Evolutionary conservation across 2,797 vertebrate genomes (phyloP).

Genomic region (Cetoscarus ocellatus): DNA sequence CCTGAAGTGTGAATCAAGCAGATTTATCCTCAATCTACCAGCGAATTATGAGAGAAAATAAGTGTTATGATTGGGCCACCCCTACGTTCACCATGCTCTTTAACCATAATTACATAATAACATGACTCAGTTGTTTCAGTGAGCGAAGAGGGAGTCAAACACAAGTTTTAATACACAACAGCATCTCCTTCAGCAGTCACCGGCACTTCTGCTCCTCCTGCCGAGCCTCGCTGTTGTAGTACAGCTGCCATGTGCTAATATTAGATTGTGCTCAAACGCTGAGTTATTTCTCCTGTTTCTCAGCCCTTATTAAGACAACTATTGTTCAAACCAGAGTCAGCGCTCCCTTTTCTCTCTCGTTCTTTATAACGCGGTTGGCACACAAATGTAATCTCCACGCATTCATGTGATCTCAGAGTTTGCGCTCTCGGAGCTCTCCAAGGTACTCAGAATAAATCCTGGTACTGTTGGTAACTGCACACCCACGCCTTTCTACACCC

Average conservation of each 20-base stretch:
- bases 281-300: background rate
- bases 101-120: too few species aligned
- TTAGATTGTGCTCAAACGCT: background rate
- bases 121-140: too few species aligned
- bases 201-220: background rate
- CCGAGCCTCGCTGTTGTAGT: background rate
- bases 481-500: slow-evolving; percentile 71
- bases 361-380: slow-evolving; percentile 7
- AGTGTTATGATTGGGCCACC: too few species aligned
- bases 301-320: background rate
- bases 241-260: background rate
- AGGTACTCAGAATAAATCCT: slow-evolving; percentile 62
- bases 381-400: slow-evolving; percentile 33
- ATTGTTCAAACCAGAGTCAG: background rate
- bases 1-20: too few species aligned
- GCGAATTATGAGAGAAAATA: too few species aligned
- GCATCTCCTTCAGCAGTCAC: too few species aligned
- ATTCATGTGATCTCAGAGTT: slow-evolving; percentile 53
- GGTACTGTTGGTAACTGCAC: slow-evolving; percentile 45
- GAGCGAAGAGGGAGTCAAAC: too few species aligned
- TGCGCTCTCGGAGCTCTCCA: slow-evolving; percentile 52
- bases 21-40: too few species aligned
- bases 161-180: too few species aligned
- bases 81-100: too few species aligned
- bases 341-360: background rate